A percentile compares a stretch with the other conserved stretches of the same genome.
Evolutionary conservation across 2,113 vertebrate genomes (phyloP).

Genomic region (Scopus umbretta): DNA sequence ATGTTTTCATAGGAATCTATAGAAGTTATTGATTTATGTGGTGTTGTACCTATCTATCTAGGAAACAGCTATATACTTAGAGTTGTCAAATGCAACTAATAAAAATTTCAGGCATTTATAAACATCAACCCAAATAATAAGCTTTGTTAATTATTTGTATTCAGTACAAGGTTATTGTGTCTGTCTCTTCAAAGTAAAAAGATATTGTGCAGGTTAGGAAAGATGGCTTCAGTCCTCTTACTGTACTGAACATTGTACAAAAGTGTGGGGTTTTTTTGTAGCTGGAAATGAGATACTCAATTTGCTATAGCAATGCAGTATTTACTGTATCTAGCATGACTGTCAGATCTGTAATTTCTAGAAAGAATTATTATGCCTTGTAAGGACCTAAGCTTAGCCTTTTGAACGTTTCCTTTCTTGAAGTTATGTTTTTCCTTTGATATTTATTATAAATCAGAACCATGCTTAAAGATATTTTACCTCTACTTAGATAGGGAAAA

Average conservation of each 20-base stretch:
- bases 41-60: not conserved
- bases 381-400: not conserved
- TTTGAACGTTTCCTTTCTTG: not conserved
- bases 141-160: not conserved
- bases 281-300: not conserved
- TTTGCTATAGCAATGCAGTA: not conserved
- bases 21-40: not conserved
- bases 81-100: not conserved
- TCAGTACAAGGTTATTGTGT: not conserved
- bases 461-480: not conserved
- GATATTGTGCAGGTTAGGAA: not conserved
- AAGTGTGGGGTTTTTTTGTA: not conserved
- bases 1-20: not conserved
- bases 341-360: not conserved
- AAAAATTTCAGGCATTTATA: not conserved
- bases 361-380: not conserved
- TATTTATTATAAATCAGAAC: not conserved
- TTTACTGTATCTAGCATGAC: not conserved
- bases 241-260: not conserved
- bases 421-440: not conserved
- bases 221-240: not conserved
- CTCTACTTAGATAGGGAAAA: not conserved
- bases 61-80: not conserved
- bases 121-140: not conserved
- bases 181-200: not conserved